Evolutionary conservation across 2,797 vertebrate genomes (phyloP), one percentile per base, ranked within the genome.

Genomic region (Poeciliopsis gracilis): DNA sequence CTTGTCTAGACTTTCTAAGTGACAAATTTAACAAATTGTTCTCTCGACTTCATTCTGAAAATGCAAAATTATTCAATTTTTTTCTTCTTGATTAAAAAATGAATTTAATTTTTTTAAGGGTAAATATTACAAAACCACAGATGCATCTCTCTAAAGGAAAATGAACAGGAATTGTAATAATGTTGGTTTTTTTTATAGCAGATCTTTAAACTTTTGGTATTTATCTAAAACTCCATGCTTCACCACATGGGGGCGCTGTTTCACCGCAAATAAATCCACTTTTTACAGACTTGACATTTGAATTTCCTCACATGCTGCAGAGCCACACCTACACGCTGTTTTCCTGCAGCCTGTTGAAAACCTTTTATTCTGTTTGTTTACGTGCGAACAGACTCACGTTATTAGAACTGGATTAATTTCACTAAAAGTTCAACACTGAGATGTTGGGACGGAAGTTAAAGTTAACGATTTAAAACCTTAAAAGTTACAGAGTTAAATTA

Each of bases 191-290:
- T 36, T 38, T 36, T 11, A 9, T 38, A 18, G 15, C 59, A 18
- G 7, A 33, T 57, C 11, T 8, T 2, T 30, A 59, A 33, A 16
- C 9, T n/a, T 55, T 30, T 33, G 49, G 49, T 49, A 20, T 51
- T 51, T 9, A 51, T 51, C 20, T 23, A 23, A 9, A 49, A n/a
- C 38, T 6, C 25, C 12, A 25, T 11, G 28, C 43, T 63, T 1
- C 28, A 78, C 77, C 93, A 92, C 92, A 86, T 0, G 91, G 85
- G 67, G 93, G 92, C 6, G 87, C 85, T 74, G 25, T 84, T 86
- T 33, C 5, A 20, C 12, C 7, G 33, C 1, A 78, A 41, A 86
- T 80, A 41, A 77, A 77, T 69, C 45, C n/a, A 4, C 45, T 10
- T 6, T 8, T 6, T 33, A 46, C 49, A 70, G 71, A 33, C 38